Evolutionary conservation across 2,888 invertebrate genomes (phyloP).

Genomic region (Dioctria linearis): DNA sequence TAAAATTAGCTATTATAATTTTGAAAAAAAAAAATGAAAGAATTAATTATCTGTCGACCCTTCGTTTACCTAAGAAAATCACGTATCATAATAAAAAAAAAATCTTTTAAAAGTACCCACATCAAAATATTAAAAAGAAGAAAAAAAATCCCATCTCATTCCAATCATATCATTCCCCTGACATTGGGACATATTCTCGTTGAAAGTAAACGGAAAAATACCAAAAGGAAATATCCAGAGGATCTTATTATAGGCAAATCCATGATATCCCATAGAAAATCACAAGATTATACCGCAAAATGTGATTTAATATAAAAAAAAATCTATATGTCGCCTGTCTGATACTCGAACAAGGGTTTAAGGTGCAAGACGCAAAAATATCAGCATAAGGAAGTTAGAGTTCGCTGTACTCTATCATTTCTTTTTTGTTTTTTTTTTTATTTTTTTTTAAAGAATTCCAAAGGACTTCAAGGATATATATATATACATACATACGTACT

Average conservation of each 20-base stretch:
- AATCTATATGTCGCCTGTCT: slow-evolving; percentile 41
- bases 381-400: background rate
- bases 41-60: too few species aligned
- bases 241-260: slow-evolving; percentile 31
- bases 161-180: background rate
- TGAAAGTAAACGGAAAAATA: background rate
- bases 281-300: slow-evolving; percentile 43
- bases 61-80: too few species aligned
- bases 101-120: too few species aligned
- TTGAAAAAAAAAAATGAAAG: too few species aligned
- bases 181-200: background rate
- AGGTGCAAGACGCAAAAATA: slow-evolving; percentile 9
- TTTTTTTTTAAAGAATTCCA: background rate
- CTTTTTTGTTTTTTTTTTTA: too few species aligned
- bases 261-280: slow-evolving; percentile 18
- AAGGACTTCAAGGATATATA: background rate
- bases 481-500: too few species aligned
- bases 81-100: too few species aligned
- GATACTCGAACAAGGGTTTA: slow-evolving; percentile 36
- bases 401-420: too few species aligned
- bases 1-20: too few species aligned
- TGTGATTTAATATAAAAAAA: slow-evolving; percentile 50
- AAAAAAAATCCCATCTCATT: background rate
- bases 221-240: background rate
- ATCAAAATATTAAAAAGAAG: too few species aligned